A percentile compares a stretch with the other conserved stretches of the same genome.
Evolutionary conservation across 2,113 vertebrate species (phyloP).

Genomic region (Paralichthys olivaceus): DNA sequence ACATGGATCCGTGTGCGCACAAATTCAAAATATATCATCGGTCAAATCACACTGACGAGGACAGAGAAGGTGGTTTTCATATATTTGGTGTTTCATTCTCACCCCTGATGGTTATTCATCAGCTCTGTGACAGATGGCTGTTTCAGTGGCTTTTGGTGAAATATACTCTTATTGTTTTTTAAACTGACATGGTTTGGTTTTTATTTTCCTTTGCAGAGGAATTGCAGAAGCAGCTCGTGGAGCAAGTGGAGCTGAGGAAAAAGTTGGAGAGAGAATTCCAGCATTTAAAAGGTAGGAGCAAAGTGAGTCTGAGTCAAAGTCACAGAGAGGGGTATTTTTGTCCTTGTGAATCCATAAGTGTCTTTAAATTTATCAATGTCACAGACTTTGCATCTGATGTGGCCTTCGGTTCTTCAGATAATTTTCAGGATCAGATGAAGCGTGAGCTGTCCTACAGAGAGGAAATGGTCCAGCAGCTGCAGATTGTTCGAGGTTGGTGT

Average conservation of each 20-base stretch:
- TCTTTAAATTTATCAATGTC: conserved; percentile 51
- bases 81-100: neutral
- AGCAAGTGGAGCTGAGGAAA: conserved; percentile 97
- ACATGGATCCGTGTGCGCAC: conserved; percentile 28
- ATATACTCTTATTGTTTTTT: neutral
- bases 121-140: neutral
- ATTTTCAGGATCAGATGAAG: conserved; percentile 99
- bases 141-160: neutral
- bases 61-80: neutral
- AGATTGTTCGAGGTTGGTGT: conserved; percentile 94
- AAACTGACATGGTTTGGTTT: neutral
- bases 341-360: conserved; percentile 20
- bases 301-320: conserved; percentile 2
- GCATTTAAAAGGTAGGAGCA: conserved; percentile 92
- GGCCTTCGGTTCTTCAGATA: conserved; percentile 87
- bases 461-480: conserved; percentile 99
- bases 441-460: conserved; percentile 97
- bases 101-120: too few species aligned
- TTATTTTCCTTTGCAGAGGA: conserved; percentile 85
- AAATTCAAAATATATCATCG: conserved; percentile 36
- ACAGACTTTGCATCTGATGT: conserved; percentile 50
- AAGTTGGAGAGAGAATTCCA: conserved; percentile 98
- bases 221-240: conserved; percentile 94
- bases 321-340: neutral
- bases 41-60: conserved; percentile 13